Evolutionary conservation across 2,888 invertebrate genomes (phyloP).

Genomic region (Hybos culiciformis): DNA sequence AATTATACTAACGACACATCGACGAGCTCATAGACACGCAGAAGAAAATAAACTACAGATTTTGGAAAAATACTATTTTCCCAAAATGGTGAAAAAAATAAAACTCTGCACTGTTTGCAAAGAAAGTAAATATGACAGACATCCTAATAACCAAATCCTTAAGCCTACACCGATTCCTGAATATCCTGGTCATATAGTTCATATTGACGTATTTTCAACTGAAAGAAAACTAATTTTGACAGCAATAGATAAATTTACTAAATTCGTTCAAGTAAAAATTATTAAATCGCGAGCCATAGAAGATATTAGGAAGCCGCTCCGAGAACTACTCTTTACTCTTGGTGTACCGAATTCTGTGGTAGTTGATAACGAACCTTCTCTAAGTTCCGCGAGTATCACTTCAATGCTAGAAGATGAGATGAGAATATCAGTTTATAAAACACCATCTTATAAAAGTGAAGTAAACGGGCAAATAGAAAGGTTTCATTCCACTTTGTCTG

Average conservation of each 20-base stretch:
- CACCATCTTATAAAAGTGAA: conserved; percentile 12
- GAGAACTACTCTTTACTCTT: conserved; percentile 13
- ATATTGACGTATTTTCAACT: conserved; percentile 13
- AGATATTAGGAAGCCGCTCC: conserved; percentile 11
- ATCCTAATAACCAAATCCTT: conserved; percentile 10
- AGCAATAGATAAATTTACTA: conserved; percentile 13
- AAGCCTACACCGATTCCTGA: conserved; percentile 12
- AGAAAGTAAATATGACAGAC: conserved; percentile 11
- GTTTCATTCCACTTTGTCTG: conserved; percentile 14
- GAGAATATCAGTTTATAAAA: conserved; percentile 12
- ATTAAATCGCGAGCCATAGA: conserved; percentile 10
- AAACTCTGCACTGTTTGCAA: conserved; percentile 9
- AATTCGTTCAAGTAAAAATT: conserved; percentile 7
- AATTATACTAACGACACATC: conserved; percentile 2
- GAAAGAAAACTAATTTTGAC: conserved; percentile 9
- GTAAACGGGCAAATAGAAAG: conserved; percentile 13
- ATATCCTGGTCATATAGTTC: conserved; percentile 12
- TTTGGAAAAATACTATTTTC: conserved; percentile 11
- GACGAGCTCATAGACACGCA: conserved; percentile 8
- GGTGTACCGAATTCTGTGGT: conserved; percentile 13
- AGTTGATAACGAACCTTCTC: conserved; percentile 15
- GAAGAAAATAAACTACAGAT: conserved; percentile 13
- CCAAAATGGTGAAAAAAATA: conserved; percentile 5
- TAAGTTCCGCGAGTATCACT: conserved; percentile 13
- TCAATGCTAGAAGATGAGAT: conserved; percentile 14